Conservation (phyloP, 2,797 vertebrate genomes). For the Gambusia yucatana region DNA sequence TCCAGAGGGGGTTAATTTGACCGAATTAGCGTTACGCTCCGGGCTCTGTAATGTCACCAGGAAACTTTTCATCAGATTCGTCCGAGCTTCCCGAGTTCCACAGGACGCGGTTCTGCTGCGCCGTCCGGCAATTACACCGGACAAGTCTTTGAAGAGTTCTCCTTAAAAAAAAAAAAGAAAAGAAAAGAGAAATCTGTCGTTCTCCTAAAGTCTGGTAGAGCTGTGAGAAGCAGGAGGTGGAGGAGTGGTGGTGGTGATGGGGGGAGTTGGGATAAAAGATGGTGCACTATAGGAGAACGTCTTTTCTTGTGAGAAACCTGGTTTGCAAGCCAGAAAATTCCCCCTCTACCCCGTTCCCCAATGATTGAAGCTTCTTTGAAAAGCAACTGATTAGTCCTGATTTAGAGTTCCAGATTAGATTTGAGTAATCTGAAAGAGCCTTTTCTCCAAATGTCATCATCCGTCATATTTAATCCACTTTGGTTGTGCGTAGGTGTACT, state of each 20-base stretch:
- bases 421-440: constrained; percentile 78
- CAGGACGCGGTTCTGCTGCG: constrained; percentile 21
- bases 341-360: constrained; percentile 2
- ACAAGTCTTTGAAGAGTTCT: constrained; percentile 43
- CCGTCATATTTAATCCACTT: constrained; percentile 81
- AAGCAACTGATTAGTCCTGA: constrained; percentile 78
- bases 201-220: constrained; percentile 43
- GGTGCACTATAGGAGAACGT: constrained; percentile 54
- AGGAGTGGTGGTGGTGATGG: background rate
- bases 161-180: background rate
- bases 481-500: constrained; percentile 77
- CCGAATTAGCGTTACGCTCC: constrained; percentile 67
- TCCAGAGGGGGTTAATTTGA: constrained; percentile 75
- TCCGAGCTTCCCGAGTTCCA: constrained; percentile 26
- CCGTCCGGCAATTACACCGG: constrained; percentile 30
- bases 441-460: constrained; percentile 81
- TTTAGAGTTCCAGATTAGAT: constrained; percentile 80
- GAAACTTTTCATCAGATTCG: constrained; percentile 57
- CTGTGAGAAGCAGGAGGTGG: constrained; percentile 21
- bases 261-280: constrained; percentile 27
- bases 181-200: constrained; percentile 16
- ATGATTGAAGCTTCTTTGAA: constrained; percentile 76
- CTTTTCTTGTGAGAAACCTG: constrained; percentile 69
- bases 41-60: constrained; percentile 60
- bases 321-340: constrained; percentile 66